A percentile compares a stretch with the other conserved stretches of the same genome.
phyloP scores from a whole-genome alignment of 2,113 vertebrate species.

The Anser brachyrhynchus region DNA sequence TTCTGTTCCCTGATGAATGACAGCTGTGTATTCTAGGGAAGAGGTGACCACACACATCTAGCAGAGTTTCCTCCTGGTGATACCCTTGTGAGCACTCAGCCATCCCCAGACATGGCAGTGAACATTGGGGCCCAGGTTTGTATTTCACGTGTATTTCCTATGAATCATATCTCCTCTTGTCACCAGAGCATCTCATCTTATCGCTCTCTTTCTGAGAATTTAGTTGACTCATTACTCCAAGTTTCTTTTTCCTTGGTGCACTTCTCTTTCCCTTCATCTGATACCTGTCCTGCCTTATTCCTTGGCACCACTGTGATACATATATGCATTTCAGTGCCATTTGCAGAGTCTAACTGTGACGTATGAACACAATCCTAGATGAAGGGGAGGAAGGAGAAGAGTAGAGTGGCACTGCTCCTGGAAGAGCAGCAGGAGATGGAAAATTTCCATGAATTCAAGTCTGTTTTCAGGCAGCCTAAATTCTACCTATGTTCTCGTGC shows the following conservation, averaged over 20 bases:
- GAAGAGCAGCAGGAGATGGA: conserved; percentile 1
- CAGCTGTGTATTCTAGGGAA: neutral
- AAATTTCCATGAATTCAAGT: neutral
- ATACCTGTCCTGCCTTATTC: neutral
- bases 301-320: neutral
- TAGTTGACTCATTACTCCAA: neutral
- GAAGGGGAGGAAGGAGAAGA: neutral
- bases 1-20: neutral
- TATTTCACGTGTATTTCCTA: neutral
- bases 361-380: neutral
- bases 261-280: neutral
- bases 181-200: neutral
- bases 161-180: neutral
- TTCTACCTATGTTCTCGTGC: neutral
- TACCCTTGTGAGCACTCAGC: neutral
- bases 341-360: neutral
- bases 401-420: neutral
- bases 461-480: neutral
- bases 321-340: neutral
- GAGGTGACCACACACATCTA: neutral
- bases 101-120: accelerated
- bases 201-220: neutral
- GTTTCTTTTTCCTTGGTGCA: neutral
- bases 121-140: accelerated
- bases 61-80: neutral